phyloP scores from a whole-genome alignment of 1,140 invertebrate genomes.

The Calosoma granatense region DNA sequence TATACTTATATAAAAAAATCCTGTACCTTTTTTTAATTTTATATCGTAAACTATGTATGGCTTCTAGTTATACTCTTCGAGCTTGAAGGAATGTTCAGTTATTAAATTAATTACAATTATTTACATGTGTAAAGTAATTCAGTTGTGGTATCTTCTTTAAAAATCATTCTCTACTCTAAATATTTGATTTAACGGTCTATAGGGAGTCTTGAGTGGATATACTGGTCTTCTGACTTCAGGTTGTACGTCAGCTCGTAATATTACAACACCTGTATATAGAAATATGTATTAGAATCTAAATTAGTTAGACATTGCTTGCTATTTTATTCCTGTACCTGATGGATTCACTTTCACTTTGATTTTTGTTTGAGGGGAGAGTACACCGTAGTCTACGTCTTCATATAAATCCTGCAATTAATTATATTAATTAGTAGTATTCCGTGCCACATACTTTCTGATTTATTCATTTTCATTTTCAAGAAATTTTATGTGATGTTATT shows the following conservation, averaged over 20 bases:
- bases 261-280: constrained; percentile 55
- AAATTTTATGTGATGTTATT: constrained; percentile 1
- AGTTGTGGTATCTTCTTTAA: constrained; percentile 21
- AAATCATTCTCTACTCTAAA: constrained; percentile 38
- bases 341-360: constrained; percentile 92
- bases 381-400: constrained; percentile 75
- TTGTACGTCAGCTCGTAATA: constrained; percentile 69
- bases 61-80: background rate
- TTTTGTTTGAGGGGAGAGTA: constrained; percentile 71
- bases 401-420: constrained; percentile 62
- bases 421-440: background rate
- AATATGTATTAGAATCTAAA: constrained; percentile 1
- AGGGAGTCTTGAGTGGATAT: constrained; percentile 43
- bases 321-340: constrained; percentile 53
- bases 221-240: constrained; percentile 43
- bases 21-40: background rate
- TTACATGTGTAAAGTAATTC: constrained; percentile 21
- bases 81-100: background rate
- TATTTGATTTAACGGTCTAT: constrained; percentile 48
- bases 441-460: too few species aligned
- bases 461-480: too few species aligned
- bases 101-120: constrained; percentile 1
- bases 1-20: background rate
- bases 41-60: background rate
- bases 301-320: background rate